These are phyloP conservation scores for Chloroceryle amazona DNA, from an alignment of 2,797 vertebrate species.

Conservation along the genomic window DNA sequence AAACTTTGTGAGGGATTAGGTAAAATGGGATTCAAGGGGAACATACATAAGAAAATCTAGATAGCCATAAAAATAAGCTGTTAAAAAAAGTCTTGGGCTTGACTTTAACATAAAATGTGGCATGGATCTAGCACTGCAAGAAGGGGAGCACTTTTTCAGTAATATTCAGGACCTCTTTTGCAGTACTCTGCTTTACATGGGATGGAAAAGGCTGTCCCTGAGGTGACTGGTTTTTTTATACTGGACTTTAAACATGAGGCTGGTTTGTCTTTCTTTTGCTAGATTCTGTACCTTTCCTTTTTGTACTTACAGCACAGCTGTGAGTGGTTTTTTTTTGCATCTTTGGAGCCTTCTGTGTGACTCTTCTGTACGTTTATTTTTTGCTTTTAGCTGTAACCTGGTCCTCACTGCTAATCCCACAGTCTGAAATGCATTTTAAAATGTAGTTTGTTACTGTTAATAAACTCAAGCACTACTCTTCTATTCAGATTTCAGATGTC, in stretches of 20 bases:
- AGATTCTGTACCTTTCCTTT: not conserved
- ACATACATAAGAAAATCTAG: not conserved
- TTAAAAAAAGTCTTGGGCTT: not conserved
- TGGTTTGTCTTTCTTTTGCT: not conserved
- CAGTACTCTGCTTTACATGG: fast-evolving
- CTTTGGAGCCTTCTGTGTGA: not conserved
- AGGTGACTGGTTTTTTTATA: not conserved
- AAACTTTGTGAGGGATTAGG: not conserved
- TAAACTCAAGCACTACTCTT: not conserved
- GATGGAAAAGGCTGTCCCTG: not conserved
- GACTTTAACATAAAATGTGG: not conserved
- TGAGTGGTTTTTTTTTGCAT: not conserved
- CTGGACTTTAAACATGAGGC: not conserved
- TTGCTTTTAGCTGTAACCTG: not conserved
- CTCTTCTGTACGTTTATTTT: not conserved
- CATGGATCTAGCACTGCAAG: not conserved
- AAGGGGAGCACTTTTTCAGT: not conserved
- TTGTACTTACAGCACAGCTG: not conserved
- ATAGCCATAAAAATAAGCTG: not conserved
- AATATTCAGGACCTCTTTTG: not conserved
- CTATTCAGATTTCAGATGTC: not conserved
- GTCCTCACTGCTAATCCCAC: not conserved
- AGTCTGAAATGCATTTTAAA: not conserved
- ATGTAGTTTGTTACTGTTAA: not conserved
- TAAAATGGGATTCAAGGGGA: not conserved